These are phyloP conservation scores for Dyspetes luteomarginatus DNA, from an alignment of 2,888 invertebrate genomes.

Conservation along the genomic window DNA sequence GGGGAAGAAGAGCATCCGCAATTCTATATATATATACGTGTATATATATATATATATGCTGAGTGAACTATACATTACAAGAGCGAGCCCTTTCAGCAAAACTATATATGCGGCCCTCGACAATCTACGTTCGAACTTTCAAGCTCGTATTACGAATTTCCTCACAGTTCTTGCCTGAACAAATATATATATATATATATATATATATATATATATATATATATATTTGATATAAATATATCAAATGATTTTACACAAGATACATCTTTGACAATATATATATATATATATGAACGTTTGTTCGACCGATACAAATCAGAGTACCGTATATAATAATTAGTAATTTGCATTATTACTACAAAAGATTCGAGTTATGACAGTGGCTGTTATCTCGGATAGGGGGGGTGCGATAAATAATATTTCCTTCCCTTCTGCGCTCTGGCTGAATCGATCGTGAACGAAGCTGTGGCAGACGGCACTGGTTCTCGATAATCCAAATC, in stretches of 20 bases:
- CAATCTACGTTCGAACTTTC: slow-evolving; percentile 30
- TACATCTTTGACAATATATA: slow-evolving; percentile 44
- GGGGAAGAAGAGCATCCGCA: slow-evolving; percentile 37
- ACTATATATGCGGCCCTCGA: slow-evolving; percentile 2
- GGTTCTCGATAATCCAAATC: slow-evolving; percentile 34
- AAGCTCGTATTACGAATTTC: neutral
- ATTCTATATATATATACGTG: slow-evolving; percentile 30
- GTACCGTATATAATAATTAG: slow-evolving; percentile 49
- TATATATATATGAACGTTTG: slow-evolving; percentile 30
- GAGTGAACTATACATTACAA: slow-evolving; percentile 48
- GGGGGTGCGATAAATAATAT: slow-evolving; percentile 23
- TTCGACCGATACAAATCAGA: slow-evolving; percentile 56
- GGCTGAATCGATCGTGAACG: slow-evolving; percentile 46
- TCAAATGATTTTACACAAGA: slow-evolving; percentile 48
- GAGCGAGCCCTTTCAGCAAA: slow-evolving; percentile 34
- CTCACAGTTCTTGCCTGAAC: slow-evolving; percentile 4
- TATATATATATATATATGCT: slow-evolving; percentile 5
- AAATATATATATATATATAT: slow-evolving; percentile 42
- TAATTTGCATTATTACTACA: slow-evolving; percentile 38
- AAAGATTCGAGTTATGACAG: slow-evolving; percentile 39
- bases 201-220: slow-evolving; percentile 38
- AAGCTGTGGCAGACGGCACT: slow-evolving; percentile 20
- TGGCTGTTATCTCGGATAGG: slow-evolving; percentile 29
- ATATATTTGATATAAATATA: slow-evolving; percentile 44
- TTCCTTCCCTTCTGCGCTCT: slow-evolving; percentile 26